These are phyloP conservation scores for Odontamblyopus lacepedii DNA, from an alignment of 2,797 vertebrate genomes.

Conservation along the genomic window DNA sequence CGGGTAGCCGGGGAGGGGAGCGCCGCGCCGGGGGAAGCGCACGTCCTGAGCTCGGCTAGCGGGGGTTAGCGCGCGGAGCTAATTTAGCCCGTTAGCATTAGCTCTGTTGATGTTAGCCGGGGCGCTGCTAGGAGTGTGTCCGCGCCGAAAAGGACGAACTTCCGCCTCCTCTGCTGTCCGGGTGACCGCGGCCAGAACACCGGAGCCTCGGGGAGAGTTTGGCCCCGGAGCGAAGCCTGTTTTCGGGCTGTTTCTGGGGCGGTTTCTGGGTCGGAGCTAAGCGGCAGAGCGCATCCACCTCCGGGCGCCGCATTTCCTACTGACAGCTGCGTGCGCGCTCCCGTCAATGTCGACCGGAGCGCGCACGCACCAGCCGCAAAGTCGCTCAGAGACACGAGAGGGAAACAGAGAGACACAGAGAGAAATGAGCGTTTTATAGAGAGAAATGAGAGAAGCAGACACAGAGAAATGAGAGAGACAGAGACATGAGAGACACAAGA, in stretches of 20 bases:
- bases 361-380: constrained; percentile 16
- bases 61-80: constrained; percentile 53
- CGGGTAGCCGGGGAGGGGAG: constrained; percentile 15
- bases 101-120: constrained; percentile 54
- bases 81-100: constrained; percentile 57
- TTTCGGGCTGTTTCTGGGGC: constrained; percentile 24
- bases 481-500: too few species aligned
- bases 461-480: too few species aligned
- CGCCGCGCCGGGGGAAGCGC: constrained; percentile 21
- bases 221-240: constrained; percentile 26
- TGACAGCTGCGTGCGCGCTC: constrained; percentile 78
- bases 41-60: constrained; percentile 40
- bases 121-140: not conserved
- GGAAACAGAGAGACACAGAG: too few species aligned
- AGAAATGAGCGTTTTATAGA: too few species aligned
- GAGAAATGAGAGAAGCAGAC: too few species aligned
- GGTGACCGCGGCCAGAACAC: not conserved
- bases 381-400: not conserved
- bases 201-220: not conserved
- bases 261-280: constrained; percentile 3
- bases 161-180: not conserved
- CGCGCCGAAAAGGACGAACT: constrained; percentile 15
- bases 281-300: constrained; percentile 43
- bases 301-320: constrained; percentile 73
- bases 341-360: constrained; percentile 29